Evolutionary conservation across 2,888 invertebrate species (phyloP).

Genomic region (Lydus trimaculatus): DNA sequence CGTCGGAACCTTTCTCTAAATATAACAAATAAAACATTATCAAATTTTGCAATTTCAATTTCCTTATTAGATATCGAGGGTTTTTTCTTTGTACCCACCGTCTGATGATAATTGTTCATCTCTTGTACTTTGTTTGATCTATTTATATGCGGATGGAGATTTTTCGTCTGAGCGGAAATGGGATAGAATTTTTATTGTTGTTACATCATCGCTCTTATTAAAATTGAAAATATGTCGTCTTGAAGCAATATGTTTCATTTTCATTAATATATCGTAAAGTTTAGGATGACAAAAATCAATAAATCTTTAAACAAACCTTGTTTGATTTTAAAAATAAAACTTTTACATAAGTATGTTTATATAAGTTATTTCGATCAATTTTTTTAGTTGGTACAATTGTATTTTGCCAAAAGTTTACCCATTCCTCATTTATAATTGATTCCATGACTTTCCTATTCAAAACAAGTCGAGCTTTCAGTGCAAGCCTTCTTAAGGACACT

Average conservation of each 20-base stretch:
- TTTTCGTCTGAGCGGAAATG: conserved; percentile 3
- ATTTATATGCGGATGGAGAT: not conserved
- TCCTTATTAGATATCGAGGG: not conserved
- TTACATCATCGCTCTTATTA: conserved; percentile 3
- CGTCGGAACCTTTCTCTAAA: not conserved
- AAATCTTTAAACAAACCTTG: too few relatives aligned
- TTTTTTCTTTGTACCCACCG: not conserved
- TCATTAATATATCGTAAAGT: not conserved
- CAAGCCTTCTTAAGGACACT: too few relatives aligned
- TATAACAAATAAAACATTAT: not conserved
- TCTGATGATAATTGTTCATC: not conserved
- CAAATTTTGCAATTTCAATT: not conserved
- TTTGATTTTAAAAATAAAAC: too few relatives aligned
- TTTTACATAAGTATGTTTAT: too few relatives aligned
- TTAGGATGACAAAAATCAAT: too few relatives aligned
- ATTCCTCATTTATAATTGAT: too few relatives aligned
- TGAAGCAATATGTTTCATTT: not conserved
- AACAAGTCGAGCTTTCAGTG: too few relatives aligned
- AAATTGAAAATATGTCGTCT: not conserved
- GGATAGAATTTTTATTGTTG: not conserved
- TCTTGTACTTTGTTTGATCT: not conserved
- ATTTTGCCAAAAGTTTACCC: too few relatives aligned
- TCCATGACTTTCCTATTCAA: too few relatives aligned
- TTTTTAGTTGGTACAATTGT: too few relatives aligned
- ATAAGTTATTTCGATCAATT: too few relatives aligned